Evolutionary conservation across 2,888 invertebrate genomes (phyloP), one percentile per base, ranked within the genome.

Genomic region (Branchipolynoe longqiensis): DNA sequence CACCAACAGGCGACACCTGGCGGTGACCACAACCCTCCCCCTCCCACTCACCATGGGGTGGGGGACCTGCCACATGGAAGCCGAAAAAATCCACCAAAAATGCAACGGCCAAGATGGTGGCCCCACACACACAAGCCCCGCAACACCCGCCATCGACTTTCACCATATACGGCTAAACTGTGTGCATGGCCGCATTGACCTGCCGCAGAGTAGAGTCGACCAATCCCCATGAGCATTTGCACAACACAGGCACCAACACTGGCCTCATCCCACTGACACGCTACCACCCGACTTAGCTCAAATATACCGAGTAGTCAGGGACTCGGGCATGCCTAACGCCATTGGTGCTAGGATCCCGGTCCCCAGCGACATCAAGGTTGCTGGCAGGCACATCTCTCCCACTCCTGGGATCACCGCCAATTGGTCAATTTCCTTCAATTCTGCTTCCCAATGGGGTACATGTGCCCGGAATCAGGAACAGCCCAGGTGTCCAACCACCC

Each of bases 371-470:
- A 22, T 56, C 56, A 56, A 56, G n/a, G n/a, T 56, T 25, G 3
- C 3, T 38, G 36, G 38, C 2, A 14, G n/a, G 38, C 25, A 1
- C 18, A 3, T n/a, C 38, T 73, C 14, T 14, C 73, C 25, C 22
- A 33, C 2, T 28, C 31, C 38, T n/a, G 25, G 22, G 38, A 4
- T 4, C 18, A 73, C 22, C 4, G 1, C 1, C 1, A 33, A 38
- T n/a, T 73, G 6, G 22, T 73, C 2, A 2, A 22, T 1, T 73
- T 33, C 28, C 12, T 73, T 1, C 22, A 41, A 1, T 73, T n/a
- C 25, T 36, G 73, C 73, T 73, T 73, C 41, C 73, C 73, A 1
- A 28, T 73, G 1, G 73, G 73, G 2, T 73, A 73, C 38, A 2
- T 41, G 2, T 36, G 73, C 40, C 73, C 73, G 41, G 73, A 22